These are phyloP conservation scores for Mystacornis crossleyi DNA, from an alignment of 2,113 vertebrate genomes.

Conservation along the genomic window DNA sequence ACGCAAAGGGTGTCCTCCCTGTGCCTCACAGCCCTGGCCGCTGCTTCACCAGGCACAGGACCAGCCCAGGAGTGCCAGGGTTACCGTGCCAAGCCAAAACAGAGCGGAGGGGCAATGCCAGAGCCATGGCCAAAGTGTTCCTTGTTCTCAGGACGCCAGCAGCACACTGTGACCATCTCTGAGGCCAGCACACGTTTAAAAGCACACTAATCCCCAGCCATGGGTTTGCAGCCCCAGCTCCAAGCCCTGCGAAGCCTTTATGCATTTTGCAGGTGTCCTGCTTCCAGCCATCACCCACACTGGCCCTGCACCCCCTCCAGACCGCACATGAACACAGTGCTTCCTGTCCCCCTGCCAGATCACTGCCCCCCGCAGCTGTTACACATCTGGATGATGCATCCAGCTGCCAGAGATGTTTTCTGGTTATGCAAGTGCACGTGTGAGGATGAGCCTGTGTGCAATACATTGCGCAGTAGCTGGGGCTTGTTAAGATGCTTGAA, in stretches of 20 bases:
- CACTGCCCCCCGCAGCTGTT: not conserved
- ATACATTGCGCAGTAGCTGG: not conserved
- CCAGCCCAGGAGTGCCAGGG: not conserved
- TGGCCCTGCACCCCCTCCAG: accelerated
- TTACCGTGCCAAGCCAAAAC: accelerated
- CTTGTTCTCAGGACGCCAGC: not conserved
- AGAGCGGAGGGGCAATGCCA: not conserved
- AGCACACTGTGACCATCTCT: not conserved
- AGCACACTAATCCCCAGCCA: not conserved
- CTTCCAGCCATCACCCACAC: not conserved
- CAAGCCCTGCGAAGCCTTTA: not conserved
- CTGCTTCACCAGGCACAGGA: not conserved
- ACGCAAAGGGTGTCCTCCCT: not conserved
- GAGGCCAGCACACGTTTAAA: not conserved
- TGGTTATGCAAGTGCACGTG: accelerated
- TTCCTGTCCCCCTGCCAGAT: not conserved
- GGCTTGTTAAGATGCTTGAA: not conserved
- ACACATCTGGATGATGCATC: not conserved
- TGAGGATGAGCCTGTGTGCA: accelerated
- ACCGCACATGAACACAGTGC: too few species aligned
- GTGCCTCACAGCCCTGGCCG: accelerated
- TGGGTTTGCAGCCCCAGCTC: not conserved
- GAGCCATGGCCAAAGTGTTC: not conserved
- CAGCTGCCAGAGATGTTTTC: not conserved
- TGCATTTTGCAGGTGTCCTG: not conserved